Evolutionary conservation across 1,140 invertebrate genomes (phyloP).

Genomic region (Acromyrmex echinatior): DNA sequence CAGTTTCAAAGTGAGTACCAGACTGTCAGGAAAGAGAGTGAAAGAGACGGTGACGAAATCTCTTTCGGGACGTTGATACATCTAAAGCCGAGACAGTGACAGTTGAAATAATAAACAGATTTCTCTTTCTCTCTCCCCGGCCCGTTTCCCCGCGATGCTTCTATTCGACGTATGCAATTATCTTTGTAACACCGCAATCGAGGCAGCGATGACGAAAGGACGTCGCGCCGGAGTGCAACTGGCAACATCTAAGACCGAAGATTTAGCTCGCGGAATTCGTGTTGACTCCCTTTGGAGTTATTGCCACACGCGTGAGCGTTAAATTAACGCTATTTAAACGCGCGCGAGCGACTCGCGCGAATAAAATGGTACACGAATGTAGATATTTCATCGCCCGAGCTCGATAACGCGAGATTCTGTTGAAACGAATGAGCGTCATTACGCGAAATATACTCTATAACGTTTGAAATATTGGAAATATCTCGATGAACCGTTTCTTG

Average conservation of each 20-base stretch:
- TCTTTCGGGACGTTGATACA: slow-evolving; percentile 3
- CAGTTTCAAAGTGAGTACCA: background rate
- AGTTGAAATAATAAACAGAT: slow-evolving; percentile 46
- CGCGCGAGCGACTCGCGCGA: background rate
- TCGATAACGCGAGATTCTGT: slow-evolving; percentile 31
- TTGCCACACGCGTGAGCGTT: slow-evolving; percentile 32
- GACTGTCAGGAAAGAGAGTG: background rate
- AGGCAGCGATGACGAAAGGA: slow-evolving; percentile 42
- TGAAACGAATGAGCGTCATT: slow-evolving; percentile 29
- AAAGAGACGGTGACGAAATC: slow-evolving; percentile 10
- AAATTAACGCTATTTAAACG: slow-evolving; percentile 48
- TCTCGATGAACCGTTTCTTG: background rate
- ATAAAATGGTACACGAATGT: slow-evolving; percentile 6
- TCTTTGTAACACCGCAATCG: slow-evolving; percentile 19
- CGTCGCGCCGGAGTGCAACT: background rate
- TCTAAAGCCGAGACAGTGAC: slow-evolving; percentile 3
- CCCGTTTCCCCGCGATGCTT: slow-evolving; percentile 8
- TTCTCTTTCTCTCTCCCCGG: slow-evolving; percentile 11
- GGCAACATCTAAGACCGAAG: slow-evolving; percentile 28
- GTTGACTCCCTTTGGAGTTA: slow-evolving; percentile 30
- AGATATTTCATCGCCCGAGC: slow-evolving; percentile 21
- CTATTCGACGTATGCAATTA: slow-evolving; percentile 34
- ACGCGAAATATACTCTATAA: background rate
- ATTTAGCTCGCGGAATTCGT: slow-evolving; percentile 47
- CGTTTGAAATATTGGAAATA: slow-evolving; percentile 7